phyloP scores from a whole-genome alignment of 2,113 vertebrate species.

The human (Homo sapiens) region GRCh38 chr1:110531501-110532000 shows the following conservation, averaged over 20 bases:
- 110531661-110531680: neutral
- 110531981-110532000: neutral
- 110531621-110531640: neutral
- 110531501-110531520: neutral
- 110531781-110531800: neutral
- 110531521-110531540: neutral
- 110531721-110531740: conserved; percentile 72
- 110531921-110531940: neutral
- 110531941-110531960: neutral
- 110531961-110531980: neutral
- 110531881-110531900: neutral
- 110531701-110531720: conserved; percentile 69
- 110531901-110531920: neutral
- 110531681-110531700: neutral
- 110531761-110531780: neutral
- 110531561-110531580: neutral
- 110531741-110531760: conserved; percentile 64
- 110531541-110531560: neutral
- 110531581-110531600: neutral
- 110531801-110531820: neutral
- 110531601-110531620: neutral
- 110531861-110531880: neutral
- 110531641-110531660: neutral
- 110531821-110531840: neutral
- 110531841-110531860: neutral